Percentiles rank a stretch among this genome's conserved stretches.
phyloP scores from a whole-genome alignment of 1,140 invertebrate genomes.

The Ridgeia piscesae region DNA sequence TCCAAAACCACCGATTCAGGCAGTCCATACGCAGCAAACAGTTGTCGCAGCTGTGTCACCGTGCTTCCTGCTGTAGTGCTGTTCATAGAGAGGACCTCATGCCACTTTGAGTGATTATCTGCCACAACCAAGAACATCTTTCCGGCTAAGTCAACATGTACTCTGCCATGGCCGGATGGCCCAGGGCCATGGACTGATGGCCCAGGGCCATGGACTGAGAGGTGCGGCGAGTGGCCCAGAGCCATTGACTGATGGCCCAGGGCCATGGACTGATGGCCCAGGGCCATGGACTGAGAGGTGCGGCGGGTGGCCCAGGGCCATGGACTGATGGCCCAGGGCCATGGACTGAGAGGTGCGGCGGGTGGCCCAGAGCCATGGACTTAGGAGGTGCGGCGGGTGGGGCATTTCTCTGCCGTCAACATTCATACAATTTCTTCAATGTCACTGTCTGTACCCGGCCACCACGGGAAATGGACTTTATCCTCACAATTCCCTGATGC shows the following conservation, averaged over 20 bases:
- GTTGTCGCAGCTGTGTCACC: constrained; percentile 30
- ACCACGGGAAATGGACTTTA: constrained; percentile 22
- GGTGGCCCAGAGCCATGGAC: constrained; percentile 15
- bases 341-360: no score
- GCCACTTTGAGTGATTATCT: constrained; percentile 57
- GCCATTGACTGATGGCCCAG: no score
- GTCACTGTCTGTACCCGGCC: constrained; percentile 35
- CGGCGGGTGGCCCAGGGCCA: no score
- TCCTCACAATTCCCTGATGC: constrained; percentile 21
- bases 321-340: no score
- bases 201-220: no score
- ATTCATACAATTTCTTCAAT: constrained; percentile 56
- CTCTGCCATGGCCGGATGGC: constrained; percentile 35
- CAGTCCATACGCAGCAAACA: background rate
- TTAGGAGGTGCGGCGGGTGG: constrained; percentile 2
- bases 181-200: no score
- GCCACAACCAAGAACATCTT: constrained; percentile 55
- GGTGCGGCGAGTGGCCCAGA: no score
- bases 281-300: no score
- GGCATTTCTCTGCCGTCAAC: constrained; percentile 35
- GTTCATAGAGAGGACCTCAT: constrained; percentile 41
- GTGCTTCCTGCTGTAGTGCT: constrained; percentile 27
- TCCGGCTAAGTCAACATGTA: constrained; percentile 61
- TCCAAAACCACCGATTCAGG: constrained; percentile 29
- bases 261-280: no score